phyloP scores from a whole-genome alignment of 2,888 invertebrate species.

The Caenorhabditis sp. region DNA sequence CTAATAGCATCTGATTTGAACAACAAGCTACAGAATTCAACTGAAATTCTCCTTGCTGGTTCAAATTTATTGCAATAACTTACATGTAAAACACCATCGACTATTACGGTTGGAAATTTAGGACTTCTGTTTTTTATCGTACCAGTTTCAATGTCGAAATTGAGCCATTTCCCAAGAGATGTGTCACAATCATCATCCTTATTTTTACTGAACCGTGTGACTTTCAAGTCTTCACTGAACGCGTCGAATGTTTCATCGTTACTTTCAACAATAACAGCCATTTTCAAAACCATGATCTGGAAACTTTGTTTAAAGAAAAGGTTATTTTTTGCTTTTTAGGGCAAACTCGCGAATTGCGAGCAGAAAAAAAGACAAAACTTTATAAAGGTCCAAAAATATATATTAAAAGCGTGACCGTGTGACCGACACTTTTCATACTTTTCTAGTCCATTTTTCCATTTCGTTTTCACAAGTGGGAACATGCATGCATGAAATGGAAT shows the following conservation, averaged over 20 bases:
- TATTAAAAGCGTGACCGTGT: no score
- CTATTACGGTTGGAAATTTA: background rate
- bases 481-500: no score
- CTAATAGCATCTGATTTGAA: background rate
- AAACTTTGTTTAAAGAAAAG: no score
- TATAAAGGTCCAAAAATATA: no score
- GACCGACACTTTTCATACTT: no score
- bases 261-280: no score
- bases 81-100: background rate
- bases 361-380: no score
- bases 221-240: background rate
- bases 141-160: background rate
- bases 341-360: no score
- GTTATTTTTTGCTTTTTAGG: no score
- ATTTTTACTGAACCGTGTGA: background rate
- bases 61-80: background rate
- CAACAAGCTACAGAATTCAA: background rate
- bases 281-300: no score
- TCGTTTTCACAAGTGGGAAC: no score
- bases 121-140: background rate
- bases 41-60: background rate
- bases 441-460: no score
- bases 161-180: background rate
- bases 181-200: background rate
- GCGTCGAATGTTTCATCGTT: background rate